Base-by-base conservation (phyloP, 2,113 vertebrate species). In the Alexandromys fortis region DNA sequence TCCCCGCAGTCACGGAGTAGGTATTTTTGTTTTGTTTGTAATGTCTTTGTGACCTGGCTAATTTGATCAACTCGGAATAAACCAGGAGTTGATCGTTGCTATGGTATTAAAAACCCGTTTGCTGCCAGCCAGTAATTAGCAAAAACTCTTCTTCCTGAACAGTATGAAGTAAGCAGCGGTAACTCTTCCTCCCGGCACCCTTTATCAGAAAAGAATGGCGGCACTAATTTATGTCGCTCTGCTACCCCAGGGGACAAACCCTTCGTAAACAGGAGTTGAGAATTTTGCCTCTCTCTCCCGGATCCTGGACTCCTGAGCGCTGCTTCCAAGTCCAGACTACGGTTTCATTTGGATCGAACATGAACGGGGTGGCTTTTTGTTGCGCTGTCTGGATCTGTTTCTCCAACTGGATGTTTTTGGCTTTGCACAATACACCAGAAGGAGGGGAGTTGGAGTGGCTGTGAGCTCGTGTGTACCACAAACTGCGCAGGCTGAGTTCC, bases 81-180 rank as follows among this genome's bases (percentile, higher is more conserved):
- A 95, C 89, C 94, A 86, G 82, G 65, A 94, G 95, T 28, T 96
- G 96, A 95, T 97, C 13, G 92, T 96, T 97, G 96, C 97, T 58
- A 97, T 97, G 97, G 94, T 70, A 67, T 94, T 92, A 85, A 83
- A 96, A 90, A 89, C 92, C 17, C 10, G 6, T 82, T 79, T 92
- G 96, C 92, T 78, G 91, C 94, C 92, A 97, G 82, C 81, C 91
- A 24, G 77, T 93, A 92, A 97, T 98, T 96, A 97, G 86, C 92
- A 91, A 92, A 78, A 92, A 22, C 79, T 89, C 85, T 7, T 91
- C 94, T 96, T 95, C 96, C 96, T 96, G 97, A 68, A 85, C 76
- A 38, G 14, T 68, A 19, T 45, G 93, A 94, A 28, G 88, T 86
- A 5, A 22, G 55, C 68, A 72, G 33, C 3, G 0, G 94, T 67